Percentiles rank a stretch among this genome's conserved stretches.
Conservation (phyloP, 2,797 vertebrate species). For the Monodelphis domestica region DNA sequence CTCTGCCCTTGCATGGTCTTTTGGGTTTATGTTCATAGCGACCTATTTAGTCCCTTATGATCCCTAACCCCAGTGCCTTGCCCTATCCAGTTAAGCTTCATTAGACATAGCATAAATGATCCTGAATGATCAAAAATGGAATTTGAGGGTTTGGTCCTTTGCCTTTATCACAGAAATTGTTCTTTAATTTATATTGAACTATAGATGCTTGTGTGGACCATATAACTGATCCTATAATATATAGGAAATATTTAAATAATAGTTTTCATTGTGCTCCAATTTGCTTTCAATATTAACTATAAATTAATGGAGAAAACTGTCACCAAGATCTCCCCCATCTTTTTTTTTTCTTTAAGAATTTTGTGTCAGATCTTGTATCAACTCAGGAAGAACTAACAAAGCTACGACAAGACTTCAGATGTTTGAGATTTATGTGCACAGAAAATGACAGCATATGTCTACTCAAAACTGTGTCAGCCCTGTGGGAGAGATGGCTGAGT, state of each 20-base stretch:
- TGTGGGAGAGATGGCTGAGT: constrained; percentile 86
- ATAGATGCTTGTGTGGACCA: neutral
- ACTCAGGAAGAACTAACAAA: constrained; percentile 80
- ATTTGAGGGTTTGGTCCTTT: neutral
- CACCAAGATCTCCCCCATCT: neutral
- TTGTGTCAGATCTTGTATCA: constrained; percentile 76
- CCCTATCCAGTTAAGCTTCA: neutral
- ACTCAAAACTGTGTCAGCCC: constrained; percentile 39
- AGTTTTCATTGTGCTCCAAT: neutral
- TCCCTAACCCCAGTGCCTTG: neutral
- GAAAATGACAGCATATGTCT: neutral
- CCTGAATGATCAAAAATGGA: neutral
- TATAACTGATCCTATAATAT: neutral
- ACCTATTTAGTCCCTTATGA: neutral
- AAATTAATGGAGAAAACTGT: neutral
- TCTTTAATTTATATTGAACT: neutral
- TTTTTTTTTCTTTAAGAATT: constrained; percentile 75
- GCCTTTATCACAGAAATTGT: neutral
- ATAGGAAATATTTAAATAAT: constrained; percentile 2
- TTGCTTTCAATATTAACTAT: neutral
- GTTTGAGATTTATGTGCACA: constrained; percentile 67
- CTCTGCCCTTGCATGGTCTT: neutral
- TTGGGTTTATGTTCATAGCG: neutral
- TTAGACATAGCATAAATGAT: neutral
- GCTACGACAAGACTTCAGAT: constrained; percentile 76